Base-by-base conservation (phyloP, 2,797 vertebrate genomes). In the Florisuga fusca region DNA sequence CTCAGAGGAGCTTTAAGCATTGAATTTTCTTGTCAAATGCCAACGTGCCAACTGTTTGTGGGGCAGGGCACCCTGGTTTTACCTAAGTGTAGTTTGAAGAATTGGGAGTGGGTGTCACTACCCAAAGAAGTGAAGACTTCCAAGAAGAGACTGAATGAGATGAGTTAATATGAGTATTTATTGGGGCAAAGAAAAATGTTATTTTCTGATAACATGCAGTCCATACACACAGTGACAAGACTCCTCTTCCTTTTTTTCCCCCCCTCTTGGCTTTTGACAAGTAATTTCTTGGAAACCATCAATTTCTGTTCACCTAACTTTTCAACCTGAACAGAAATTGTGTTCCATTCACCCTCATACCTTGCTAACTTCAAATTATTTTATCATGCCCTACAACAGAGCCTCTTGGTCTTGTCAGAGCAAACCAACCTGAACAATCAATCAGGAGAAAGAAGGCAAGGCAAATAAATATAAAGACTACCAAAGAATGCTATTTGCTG, bases 391-490 rank as follows among this genome's bases (percentile, higher is more conserved):
- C 71, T 86, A 80, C 15, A 15, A 62, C 0, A 19, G 6, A 33
- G 53, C 15, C n/a, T 16, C 38, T 41, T 41, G 38, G 38, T n/a
- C 48, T 27, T 57, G 50, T 25, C 4, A 0, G 3, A 62, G 36
- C 55, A 67, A 62, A 51, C 57, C 66, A 54, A 82, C n/a, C 62
- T 59, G 54, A 94, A 55, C 53, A 75, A 77, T 79, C 91, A 66
- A 69, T 64, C 57, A 31, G 69, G 31, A 64, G 64, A 50, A 53
- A 79, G 64, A 91, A 26, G n/a, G 38, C 74, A 90, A 94, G 53
- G 86, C 69, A 92, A 91, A 95, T 72, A 87, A 96, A 86, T 75
- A 58, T 26, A 59, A 87, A 55, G 62, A 83, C 36, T 92, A 72
- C 54, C 53, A 58, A 10, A n/a, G 61, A 78, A 27, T n/a, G 71